Evolutionary conservation across 2,113 vertebrate species (phyloP).

Genomic region (Pogonocichla stellata): DNA sequence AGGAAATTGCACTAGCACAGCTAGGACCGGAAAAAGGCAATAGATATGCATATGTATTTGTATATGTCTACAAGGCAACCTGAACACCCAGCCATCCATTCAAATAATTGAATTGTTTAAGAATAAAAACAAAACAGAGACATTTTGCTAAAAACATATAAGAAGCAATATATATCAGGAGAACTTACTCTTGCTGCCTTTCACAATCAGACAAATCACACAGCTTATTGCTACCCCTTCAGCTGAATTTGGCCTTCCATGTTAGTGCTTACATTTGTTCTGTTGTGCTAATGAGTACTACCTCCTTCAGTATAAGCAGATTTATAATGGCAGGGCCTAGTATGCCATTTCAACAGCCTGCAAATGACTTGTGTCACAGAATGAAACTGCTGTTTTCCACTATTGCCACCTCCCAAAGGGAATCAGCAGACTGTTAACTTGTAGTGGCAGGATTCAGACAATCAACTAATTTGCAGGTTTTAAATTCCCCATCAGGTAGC

Average conservation of each 20-base stretch:
- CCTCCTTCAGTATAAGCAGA: neutral
- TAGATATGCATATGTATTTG: too few species aligned
- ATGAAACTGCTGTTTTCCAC: neutral
- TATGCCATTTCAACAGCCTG: neutral
- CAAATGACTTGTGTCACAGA: neutral
- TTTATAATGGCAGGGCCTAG: neutral
- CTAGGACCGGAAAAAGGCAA: neutral
- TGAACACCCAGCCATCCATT: neutral
- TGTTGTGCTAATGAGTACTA: neutral
- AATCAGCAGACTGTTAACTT: neutral
- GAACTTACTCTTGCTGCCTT: neutral
- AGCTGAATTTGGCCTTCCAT: neutral
- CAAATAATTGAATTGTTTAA: slow-evolving; percentile 21
- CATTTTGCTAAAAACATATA: neutral
- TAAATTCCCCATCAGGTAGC: neutral
- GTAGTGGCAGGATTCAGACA: neutral
- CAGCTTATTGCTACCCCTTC: neutral
- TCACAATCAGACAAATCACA: neutral
- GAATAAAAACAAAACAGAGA: neutral
- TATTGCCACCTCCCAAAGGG: neutral
- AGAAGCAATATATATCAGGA: neutral
- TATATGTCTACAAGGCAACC: slow-evolving; percentile 15
- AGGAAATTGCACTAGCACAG: neutral
- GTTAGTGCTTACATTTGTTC: neutral
- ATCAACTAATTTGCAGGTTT: neutral